Evolutionary conservation across 2,113 vertebrate genomes (phyloP).

Genomic region (Apteryx mantelli): DNA sequence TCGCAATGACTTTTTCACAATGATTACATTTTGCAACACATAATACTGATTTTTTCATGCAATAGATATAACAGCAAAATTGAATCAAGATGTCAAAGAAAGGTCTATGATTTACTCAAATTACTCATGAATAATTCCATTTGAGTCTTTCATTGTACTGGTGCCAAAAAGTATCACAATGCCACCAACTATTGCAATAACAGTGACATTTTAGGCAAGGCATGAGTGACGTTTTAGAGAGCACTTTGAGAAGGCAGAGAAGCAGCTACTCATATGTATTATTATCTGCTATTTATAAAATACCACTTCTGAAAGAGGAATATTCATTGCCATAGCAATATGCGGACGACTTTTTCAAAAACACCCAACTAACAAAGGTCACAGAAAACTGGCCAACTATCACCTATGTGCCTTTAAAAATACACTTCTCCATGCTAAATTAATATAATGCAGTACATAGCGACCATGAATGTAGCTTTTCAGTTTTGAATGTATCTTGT

Average conservation of each 20-base stretch:
- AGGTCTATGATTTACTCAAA: neutral
- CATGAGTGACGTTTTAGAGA: neutral
- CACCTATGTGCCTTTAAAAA: neutral
- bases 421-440: neutral
- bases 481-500: neutral
- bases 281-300: conserved; percentile 42
- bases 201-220: neutral
- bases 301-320: neutral
- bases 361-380: neutral
- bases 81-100: neutral
- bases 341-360: conserved; percentile 14
- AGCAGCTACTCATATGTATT: neutral
- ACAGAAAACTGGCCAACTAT: neutral
- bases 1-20: neutral
- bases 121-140: neutral
- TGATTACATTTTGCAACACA: neutral
- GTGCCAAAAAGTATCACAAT: neutral
- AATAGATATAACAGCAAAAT: neutral
- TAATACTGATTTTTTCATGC: neutral
- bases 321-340: conserved; percentile 48
- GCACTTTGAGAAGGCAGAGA: neutral
- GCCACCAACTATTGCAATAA: neutral
- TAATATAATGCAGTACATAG: neutral
- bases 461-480: neutral
- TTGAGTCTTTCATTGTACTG: neutral